A percentile compares a stretch with the other conserved stretches of the same genome.
These are phyloP conservation scores for Lordiphosa collinella DNA, from an alignment of 1,140 invertebrate species.

Conservation along the genomic window DNA sequence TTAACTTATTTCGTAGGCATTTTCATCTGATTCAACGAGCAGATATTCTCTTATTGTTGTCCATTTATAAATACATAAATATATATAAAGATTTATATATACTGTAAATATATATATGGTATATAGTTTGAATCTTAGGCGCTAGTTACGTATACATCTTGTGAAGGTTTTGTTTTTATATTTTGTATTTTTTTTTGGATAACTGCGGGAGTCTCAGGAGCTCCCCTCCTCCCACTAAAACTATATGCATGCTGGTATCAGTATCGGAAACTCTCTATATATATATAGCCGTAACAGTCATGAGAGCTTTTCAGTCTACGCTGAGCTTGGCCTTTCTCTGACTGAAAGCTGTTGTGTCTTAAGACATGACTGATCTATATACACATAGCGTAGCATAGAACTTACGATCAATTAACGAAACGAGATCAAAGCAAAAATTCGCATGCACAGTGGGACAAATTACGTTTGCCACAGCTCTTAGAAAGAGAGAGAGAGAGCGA, in stretches of 20 bases:
- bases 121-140: constrained; percentile 63
- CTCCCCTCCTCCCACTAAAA: constrained; percentile 24
- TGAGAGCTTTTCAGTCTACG: too few relatives aligned
- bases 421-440: constrained; percentile 70
- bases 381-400: constrained; percentile 24
- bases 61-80: constrained; percentile 63
- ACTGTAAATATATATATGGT: constrained; percentile 15
- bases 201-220: constrained; percentile 21
- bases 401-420: constrained; percentile 70
- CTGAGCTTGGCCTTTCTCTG: too few relatives aligned
- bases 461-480: constrained; percentile 9
- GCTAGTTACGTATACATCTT: constrained; percentile 79
- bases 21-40: constrained; percentile 36
- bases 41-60: constrained; percentile 66
- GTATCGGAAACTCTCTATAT: constrained; percentile 20
- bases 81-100: constrained; percentile 40
- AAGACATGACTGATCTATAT: constrained; percentile 4
- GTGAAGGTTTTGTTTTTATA: constrained; percentile 50
- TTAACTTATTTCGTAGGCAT: constrained; percentile 66
- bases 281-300: constrained; percentile 6
- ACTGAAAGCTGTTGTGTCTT: too few relatives aligned
- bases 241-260: constrained; percentile 21
- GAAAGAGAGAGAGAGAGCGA: constrained; percentile 1
- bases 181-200: constrained; percentile 23
- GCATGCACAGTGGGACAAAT: constrained; percentile 28